Percentiles rank a stretch among this genome's conserved stretches.
Evolutionary conservation across 2,797 vertebrate genomes (phyloP).

Genomic region (Gephyroberyx darwinii): DNA sequence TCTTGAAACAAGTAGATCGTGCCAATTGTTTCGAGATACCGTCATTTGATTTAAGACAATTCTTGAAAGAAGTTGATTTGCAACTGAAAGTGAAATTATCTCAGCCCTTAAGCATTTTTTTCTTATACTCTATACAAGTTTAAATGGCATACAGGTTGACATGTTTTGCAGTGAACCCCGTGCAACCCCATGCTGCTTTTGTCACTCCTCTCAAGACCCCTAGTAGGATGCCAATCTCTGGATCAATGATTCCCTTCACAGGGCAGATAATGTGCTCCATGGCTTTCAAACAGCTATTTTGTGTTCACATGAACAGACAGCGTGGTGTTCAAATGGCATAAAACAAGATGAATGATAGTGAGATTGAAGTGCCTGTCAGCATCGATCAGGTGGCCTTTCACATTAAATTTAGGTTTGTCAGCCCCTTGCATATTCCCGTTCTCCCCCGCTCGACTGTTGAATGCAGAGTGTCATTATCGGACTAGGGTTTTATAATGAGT

Average conservation of each 20-base stretch:
- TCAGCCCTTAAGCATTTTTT: too few relatives aligned
- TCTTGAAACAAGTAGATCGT: too few relatives aligned
- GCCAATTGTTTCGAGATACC: too few relatives aligned
- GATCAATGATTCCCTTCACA: slow-evolving; percentile 56
- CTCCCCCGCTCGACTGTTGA: slow-evolving; percentile 42
- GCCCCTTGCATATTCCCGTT: slow-evolving; percentile 47
- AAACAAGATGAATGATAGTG: slow-evolving; percentile 69
- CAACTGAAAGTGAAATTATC: too few relatives aligned
- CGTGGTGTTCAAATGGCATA: slow-evolving; percentile 55
- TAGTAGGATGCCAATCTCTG: slow-evolving; percentile 20
- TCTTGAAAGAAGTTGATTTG: too few relatives aligned
- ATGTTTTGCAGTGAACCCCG: neutral
- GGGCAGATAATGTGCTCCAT: slow-evolving; percentile 45
- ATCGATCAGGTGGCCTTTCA: slow-evolving; percentile 70
- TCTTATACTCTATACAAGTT: too few relatives aligned
- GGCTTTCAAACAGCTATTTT: slow-evolving; percentile 64
- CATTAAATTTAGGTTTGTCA: slow-evolving; percentile 73
- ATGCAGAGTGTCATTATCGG: slow-evolving; percentile 62
- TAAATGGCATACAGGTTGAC: too few relatives aligned
- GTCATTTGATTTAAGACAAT: too few relatives aligned
- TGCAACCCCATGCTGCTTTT: too few relatives aligned
- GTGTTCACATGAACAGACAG: slow-evolving; percentile 51
- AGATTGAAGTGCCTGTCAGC: slow-evolving; percentile 68
- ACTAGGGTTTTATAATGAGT: slow-evolving; percentile 52
- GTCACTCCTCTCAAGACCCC: neutral